phyloP scores from a whole-genome alignment of 1,140 invertebrate genomes.

The Octopus bimaculoides region DNA sequence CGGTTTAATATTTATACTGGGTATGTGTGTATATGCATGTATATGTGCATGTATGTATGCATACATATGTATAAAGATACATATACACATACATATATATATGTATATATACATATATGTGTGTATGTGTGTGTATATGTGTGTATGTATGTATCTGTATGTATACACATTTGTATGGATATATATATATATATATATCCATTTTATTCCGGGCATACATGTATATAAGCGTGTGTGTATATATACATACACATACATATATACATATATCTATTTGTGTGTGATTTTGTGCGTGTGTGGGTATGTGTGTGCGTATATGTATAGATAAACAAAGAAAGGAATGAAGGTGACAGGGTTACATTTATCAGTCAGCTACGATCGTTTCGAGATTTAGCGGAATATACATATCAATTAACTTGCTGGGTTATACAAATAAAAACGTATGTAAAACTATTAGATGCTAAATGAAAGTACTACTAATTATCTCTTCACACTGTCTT shows the following conservation, averaged over 20 bases:
- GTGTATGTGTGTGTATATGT: background rate
- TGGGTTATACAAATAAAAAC: too few relatives aligned
- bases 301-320: background rate
- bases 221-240: background rate
- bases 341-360: too few relatives aligned
- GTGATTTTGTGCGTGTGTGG: background rate
- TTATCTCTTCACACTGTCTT: too few relatives aligned
- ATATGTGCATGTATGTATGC: background rate
- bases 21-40: background rate
- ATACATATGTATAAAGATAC: background rate
- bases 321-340: background rate
- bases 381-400: too few relatives aligned
- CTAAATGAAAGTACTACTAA: too few relatives aligned
- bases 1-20: background rate
- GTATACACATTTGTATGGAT: background rate
- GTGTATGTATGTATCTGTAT: background rate
- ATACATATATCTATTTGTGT: background rate
- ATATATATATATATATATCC: background rate
- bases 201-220: background rate
- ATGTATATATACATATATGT: background rate
- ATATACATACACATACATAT: background rate
- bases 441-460: too few relatives aligned
- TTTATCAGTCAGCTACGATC: too few relatives aligned
- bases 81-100: background rate
- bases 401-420: too few relatives aligned